Evolutionary conservation across 2,888 invertebrate genomes (phyloP).

Genomic region (Melieria picta): DNA sequence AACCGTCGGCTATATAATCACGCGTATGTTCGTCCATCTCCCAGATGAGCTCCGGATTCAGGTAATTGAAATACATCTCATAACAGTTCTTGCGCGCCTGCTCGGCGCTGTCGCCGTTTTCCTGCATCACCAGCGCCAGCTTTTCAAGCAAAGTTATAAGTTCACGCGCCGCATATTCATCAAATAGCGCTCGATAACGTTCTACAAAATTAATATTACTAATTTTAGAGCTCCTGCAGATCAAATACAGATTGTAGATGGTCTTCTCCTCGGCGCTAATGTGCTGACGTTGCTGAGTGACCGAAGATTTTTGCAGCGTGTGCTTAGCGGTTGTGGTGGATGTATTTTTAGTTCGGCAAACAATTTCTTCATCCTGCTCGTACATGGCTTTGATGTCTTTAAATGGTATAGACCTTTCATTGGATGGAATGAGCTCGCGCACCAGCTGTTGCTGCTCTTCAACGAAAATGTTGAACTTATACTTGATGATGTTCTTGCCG

Average conservation of each 20-base stretch:
- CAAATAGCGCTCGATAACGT: constrained; percentile 63
- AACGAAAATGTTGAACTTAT: constrained; percentile 65
- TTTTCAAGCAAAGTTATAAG: constrained; percentile 61
- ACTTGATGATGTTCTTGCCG: constrained; percentile 65
- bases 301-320: constrained; percentile 10
- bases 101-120: constrained; percentile 60
- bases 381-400: constrained; percentile 62
- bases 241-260: constrained; percentile 64
- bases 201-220: constrained; percentile 63
- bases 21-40: constrained; percentile 64
- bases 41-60: constrained; percentile 65
- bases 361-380: constrained; percentile 61
- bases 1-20: constrained; percentile 64
- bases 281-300: constrained; percentile 39
- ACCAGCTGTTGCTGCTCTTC: constrained; percentile 64
- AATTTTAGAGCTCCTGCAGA: constrained; percentile 63
- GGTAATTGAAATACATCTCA: constrained; percentile 66
- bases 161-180: constrained; percentile 62
- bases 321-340: constrained; percentile 12
- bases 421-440: constrained; percentile 61
- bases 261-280: constrained; percentile 65
- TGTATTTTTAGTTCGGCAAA: constrained; percentile 51
- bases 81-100: constrained; percentile 62
- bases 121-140: constrained; percentile 60
- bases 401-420: constrained; percentile 61